Conservation (phyloP, 2,113 vertebrate genomes). For the Campylorhamphus procurvoides region DNA sequence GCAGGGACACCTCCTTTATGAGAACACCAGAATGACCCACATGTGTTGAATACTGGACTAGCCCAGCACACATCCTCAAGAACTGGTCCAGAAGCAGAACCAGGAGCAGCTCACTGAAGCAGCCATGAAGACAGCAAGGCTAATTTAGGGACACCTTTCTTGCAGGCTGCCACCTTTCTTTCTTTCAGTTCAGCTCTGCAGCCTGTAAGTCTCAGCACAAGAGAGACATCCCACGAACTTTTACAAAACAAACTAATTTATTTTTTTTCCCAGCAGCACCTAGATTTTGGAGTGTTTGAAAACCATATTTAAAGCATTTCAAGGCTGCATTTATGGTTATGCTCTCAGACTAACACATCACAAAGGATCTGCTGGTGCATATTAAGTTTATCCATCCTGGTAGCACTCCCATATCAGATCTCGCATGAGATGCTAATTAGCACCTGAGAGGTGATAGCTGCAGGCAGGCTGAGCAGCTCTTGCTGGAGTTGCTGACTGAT, state of each 20-base stretch:
- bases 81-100: background rate
- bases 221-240: background rate
- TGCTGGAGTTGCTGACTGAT: background rate
- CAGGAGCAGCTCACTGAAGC: background rate
- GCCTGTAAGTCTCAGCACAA: background rate
- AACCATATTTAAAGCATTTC: background rate
- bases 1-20: background rate
- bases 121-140: background rate
- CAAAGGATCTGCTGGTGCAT: background rate
- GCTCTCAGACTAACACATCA: conserved; percentile 1
- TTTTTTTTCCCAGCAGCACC: background rate
- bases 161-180: background rate
- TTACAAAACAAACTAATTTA: background rate
- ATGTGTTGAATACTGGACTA: background rate
- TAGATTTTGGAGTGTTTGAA: background rate
- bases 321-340: background rate
- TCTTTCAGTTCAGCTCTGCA: background rate
- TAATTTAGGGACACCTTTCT: background rate
- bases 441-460: conserved; percentile 37
- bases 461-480: background rate
- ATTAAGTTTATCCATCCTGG: background rate
- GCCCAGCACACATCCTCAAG: background rate
- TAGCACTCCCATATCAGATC: background rate
- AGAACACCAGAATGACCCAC: background rate
- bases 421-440: conserved; percentile 18